phyloP scores from a whole-genome alignment of 2,888 invertebrate species.

The Agriopis leucophaearia region DNA sequence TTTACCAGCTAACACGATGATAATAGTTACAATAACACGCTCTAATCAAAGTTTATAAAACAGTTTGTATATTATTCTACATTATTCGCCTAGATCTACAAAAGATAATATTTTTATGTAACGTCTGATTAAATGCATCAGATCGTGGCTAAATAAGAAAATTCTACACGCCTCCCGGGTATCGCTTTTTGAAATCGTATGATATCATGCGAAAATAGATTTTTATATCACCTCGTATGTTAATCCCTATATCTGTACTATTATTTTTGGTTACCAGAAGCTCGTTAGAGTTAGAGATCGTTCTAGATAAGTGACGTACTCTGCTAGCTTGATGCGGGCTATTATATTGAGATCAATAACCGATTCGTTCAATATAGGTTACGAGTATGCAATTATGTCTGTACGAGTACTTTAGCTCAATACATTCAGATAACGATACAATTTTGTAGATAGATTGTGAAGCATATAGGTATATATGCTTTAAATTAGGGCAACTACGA shows the following conservation, averaged over 20 bases:
- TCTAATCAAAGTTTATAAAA: too few relatives aligned
- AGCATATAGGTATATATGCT: neutral
- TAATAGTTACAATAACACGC: too few relatives aligned
- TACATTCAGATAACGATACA: neutral
- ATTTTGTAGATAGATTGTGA: neutral
- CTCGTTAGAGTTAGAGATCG: neutral
- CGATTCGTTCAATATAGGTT: conserved; percentile 10
- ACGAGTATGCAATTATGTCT: neutral
- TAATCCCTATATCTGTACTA: neutral
- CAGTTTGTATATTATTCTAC: too few relatives aligned
- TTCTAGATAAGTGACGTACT: conserved; percentile 1
- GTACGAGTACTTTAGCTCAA: neutral
- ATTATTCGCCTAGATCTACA: too few relatives aligned
- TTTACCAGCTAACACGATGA: too few relatives aligned
- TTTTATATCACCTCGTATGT: too few relatives aligned
- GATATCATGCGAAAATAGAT: too few relatives aligned
- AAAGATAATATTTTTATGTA: too few relatives aligned
- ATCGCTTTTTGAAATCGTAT: too few relatives aligned
- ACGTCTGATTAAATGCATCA: too few relatives aligned
- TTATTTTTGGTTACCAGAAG: neutral
- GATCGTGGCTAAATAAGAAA: too few relatives aligned
- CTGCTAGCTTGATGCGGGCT: conserved; percentile 9
- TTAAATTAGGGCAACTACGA: neutral
- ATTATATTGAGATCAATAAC: conserved; percentile 20
- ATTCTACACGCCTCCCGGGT: too few relatives aligned